Percentiles rank a stretch among this genome's conserved stretches.
phyloP scores from a whole-genome alignment of 2,888 invertebrate species.

The Branchinecta sandiegonensis region DNA sequence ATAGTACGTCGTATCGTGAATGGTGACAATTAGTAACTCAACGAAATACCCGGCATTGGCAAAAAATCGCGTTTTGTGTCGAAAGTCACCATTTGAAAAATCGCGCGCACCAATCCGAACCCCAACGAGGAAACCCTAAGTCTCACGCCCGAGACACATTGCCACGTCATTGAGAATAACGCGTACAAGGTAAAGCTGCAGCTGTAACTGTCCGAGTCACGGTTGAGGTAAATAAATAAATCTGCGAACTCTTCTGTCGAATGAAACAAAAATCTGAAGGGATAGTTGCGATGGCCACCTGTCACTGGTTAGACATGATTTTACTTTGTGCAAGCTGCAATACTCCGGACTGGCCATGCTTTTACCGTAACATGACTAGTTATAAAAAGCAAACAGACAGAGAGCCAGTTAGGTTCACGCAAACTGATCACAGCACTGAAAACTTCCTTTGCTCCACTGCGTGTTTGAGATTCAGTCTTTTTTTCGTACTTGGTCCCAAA shows the following conservation, averaged over 20 bases:
- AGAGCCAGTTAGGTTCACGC: conserved; percentile 11
- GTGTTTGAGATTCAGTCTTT: conserved; percentile 11
- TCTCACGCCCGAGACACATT: too few species aligned
- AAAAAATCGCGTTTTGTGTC: too few species aligned
- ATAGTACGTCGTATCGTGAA: conserved; percentile 16
- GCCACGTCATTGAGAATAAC: too few species aligned
- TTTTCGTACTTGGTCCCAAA: conserved; percentile 7
- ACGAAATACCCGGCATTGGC: too few species aligned
- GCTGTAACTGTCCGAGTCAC: too few species aligned
- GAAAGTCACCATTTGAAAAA: too few species aligned
- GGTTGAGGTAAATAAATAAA: too few species aligned
- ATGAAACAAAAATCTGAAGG: too few species aligned
- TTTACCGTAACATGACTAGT: conserved; percentile 13
- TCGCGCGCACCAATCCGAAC: too few species aligned
- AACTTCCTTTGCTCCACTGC: conserved; percentile 15
- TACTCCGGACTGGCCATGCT: conserved; percentile 19
- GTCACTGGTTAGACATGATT: conserved; percentile 9
- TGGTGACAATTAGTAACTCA: not conserved
- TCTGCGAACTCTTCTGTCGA: too few species aligned
- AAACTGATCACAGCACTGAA: conserved; percentile 17
- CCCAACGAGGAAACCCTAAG: too few species aligned
- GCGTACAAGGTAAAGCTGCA: too few species aligned
- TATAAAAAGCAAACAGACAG: conserved; percentile 14
- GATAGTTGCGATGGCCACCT: not conserved
- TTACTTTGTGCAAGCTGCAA: conserved; percentile 8